A percentile compares a stretch with the other conserved stretches of the same genome.
Conservation (phyloP, 2,888 invertebrate genomes). For the Cephus rjabovi region DNA sequence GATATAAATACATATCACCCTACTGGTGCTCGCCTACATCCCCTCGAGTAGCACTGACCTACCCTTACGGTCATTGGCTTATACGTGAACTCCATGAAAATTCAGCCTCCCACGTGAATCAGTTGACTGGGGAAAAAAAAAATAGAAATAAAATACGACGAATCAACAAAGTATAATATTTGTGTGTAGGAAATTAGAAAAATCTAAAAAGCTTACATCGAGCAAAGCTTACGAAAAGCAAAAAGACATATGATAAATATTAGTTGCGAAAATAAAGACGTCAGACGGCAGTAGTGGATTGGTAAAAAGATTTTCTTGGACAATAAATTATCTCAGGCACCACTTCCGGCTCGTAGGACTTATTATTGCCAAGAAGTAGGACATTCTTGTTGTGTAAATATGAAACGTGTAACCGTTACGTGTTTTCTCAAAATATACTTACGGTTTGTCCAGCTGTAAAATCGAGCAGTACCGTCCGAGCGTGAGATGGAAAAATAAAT, state of each 20-base stretch:
- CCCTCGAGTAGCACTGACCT: conserved; percentile 21
- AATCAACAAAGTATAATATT: background rate
- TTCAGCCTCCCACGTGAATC: background rate
- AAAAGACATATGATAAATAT: no score
- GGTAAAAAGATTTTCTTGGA: no score
- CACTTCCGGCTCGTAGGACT: no score
- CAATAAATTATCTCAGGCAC: no score
- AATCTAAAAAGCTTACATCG: no score
- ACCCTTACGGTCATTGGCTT: conserved; percentile 21
- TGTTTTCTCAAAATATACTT: background rate
- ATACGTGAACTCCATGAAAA: background rate
- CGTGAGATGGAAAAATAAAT: background rate
- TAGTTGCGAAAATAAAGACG: no score
- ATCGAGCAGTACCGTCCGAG: background rate
- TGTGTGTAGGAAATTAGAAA: no score
- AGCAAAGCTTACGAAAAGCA: no score
- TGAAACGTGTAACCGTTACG: background rate
- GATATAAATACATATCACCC: conserved; percentile 7
- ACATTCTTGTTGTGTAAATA: background rate
- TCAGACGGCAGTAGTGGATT: no score
- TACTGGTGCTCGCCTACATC: conserved; percentile 18
- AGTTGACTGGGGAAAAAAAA: background rate
- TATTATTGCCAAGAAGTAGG: background rate
- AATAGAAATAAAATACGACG: background rate
- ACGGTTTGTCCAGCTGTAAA: background rate